A percentile compares a stretch with the other conserved stretches of the same genome.
These are phyloP conservation scores for Lanius collurio DNA, from an alignment of 2,113 vertebrate species.

Conservation along the genomic window DNA sequence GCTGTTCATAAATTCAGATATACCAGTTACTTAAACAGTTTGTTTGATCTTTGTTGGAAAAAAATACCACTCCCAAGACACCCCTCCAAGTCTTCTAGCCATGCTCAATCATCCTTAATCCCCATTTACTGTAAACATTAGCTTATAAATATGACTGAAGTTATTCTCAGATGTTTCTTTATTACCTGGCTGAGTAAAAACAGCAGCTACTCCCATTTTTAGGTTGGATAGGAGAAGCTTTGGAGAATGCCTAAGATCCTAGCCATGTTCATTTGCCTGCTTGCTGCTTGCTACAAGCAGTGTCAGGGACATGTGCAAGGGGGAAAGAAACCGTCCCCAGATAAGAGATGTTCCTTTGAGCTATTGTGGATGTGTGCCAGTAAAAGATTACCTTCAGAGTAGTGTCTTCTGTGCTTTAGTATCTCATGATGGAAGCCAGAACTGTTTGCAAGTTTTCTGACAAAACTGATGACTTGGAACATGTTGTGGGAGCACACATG, in stretches of 20 bases:
- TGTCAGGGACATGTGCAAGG: not conserved
- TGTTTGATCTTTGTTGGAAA: not conserved
- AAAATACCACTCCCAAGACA: not conserved
- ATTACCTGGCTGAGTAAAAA: not conserved
- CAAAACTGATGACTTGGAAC: not conserved
- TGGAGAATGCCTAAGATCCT: not conserved
- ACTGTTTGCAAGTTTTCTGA: not conserved
- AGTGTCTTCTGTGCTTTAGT: not conserved
- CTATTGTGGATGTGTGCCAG: not conserved
- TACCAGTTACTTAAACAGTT: not conserved
- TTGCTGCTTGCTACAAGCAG: fast-evolving
- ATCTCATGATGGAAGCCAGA: not conserved
- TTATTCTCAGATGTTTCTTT: not conserved
- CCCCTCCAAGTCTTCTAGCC: not conserved
- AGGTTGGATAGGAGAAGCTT: not conserved
- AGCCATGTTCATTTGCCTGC: not conserved
- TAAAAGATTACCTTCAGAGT: not conserved
- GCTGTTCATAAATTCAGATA: not conserved
- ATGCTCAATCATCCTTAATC: not conserved
- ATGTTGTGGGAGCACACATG: not conserved
- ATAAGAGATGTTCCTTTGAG: not conserved
- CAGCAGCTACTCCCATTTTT: not conserved
- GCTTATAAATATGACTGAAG: not conserved
- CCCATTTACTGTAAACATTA: not conserved
- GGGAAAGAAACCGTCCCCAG: not conserved